Base-by-base conservation (phyloP, 2,113 vertebrate genomes). In the Eleginops maclovinus region DNA sequence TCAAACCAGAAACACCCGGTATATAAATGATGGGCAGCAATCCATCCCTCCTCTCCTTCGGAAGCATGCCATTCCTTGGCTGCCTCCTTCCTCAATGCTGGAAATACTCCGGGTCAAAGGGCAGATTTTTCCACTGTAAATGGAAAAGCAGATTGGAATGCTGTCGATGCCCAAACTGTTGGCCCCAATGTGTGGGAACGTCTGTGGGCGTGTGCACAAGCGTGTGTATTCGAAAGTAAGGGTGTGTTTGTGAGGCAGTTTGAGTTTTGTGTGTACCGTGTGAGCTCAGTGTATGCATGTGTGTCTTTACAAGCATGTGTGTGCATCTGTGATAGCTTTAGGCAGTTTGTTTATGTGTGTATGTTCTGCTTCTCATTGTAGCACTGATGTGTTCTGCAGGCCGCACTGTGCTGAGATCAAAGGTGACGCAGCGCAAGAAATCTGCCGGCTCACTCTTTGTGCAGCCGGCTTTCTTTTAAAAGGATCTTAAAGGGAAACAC, bases 101-200 rank as follows among this genome's bases (percentile, higher is more conserved):
- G 78, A 89, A 91, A 74, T 80, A 69, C 78, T 91, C 75, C 8
- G 50, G 85, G 91, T 92, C 92, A 91, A 68, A 90, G 90, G 85
- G 50, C 72, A 83, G 58, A 56, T 82, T 85, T 91, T 93, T 93
- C 91, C 92, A 89, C 85, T 89, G 89, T 92, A 89, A 93, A 85
- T 6, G 56, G 53, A 87, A 88, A 86, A 79, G 80, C 65, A 63
- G 78, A 89, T 63, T 84, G 89, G 91, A 92, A 91, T 91, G 90
- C 83, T 85, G 86, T 70, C 75, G 68, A 85, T 89, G 82, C 80
- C 78, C 82, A 87, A 84, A 84, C 72, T 22, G 54, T 83, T 85
- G 79, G 90, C 79, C 77, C 87, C 71, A 68, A 28, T 72, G 71
- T 88, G 86, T 89, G 88, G 83, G 88, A 92, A 88, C 72, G 56